phyloP scores from a whole-genome alignment of 2,797 vertebrate genomes.

The Sandelia bainsii region DNA sequence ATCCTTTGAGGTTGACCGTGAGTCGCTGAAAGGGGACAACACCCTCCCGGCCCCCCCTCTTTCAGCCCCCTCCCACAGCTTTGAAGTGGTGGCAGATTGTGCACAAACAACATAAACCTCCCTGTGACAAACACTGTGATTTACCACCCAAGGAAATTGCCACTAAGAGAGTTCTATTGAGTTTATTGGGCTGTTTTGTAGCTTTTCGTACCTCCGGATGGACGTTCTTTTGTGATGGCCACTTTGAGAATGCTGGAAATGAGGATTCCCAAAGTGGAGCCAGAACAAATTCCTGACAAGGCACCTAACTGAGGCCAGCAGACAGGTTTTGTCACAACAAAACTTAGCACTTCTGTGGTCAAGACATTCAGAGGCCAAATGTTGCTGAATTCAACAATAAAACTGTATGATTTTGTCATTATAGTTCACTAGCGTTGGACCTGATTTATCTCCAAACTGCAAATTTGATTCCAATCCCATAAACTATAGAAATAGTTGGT shows the following conservation, averaged over 20 bases:
- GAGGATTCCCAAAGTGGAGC: constrained; percentile 64
- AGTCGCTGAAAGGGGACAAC: constrained; percentile 71
- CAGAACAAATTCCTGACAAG: constrained; percentile 57
- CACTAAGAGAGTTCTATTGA: constrained; percentile 67
- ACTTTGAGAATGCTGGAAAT: constrained; percentile 70
- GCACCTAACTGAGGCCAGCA: constrained; percentile 39
- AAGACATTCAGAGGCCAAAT: constrained; percentile 13
- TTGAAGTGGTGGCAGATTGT: constrained; percentile 84
- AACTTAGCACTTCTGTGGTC: constrained; percentile 25
- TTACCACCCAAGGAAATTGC: constrained; percentile 79
- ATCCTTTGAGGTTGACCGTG: constrained; percentile 71
- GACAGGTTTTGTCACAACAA: constrained; percentile 28
- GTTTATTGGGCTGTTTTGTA: constrained; percentile 81
- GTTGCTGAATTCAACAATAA: not conserved
- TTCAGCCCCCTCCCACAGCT: constrained; percentile 64
- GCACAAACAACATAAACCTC: constrained; percentile 81
- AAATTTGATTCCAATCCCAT: not conserved
- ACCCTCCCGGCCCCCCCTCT: constrained; percentile 37
- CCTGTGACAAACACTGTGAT: constrained; percentile 76
- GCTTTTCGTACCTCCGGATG: constrained; percentile 73
- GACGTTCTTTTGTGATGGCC: constrained; percentile 76
- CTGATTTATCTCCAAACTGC: not conserved
- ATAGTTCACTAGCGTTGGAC: not conserved
- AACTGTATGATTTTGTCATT: not conserved
- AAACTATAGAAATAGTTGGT: too few species aligned